Base-by-base conservation (phyloP, 2,888 invertebrate genomes). In the Amorpha juglandis region DNA sequence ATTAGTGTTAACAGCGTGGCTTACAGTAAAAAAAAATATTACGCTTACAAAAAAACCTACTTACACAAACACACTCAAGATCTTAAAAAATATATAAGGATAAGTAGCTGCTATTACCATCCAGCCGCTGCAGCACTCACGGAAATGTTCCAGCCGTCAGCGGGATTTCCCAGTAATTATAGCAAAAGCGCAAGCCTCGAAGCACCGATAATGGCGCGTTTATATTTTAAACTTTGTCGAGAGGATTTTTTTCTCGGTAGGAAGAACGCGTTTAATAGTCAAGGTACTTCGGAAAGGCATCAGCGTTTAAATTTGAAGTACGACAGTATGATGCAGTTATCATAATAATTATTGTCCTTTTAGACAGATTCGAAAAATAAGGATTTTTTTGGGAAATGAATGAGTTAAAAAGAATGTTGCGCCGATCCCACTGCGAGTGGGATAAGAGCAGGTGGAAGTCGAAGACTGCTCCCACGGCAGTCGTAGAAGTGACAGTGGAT, bases 71-170 rank as follows among this genome's bases (percentile, higher is more conserved):
- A n/a, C n/a, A 58, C 58, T 42, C 19, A 58, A 58, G 38, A 58
- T 38, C 19, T 58, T 38, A 58, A 42, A 42, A 12, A n/a, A n/a
- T n/a, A 16, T 58, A 33, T 64, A 33, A n/a, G 14, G 27, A 11
- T 21, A 62, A 66, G 62, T 62, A 45, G 62, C 21, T 19, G 42
- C 33, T 33, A 52, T 66, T 66, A 66, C 58, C 38, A 50, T 50
- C 21, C 65, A 66, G 45, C 65, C 65, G 65, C 52, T 66, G 52
- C 65, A 66, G 65, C 62, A 52, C 52, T 66, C 42, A 19, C 53
- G 64, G 16, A 53, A 64, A 48, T 63, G 63, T 53, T 47, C 33
- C 42, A n/a, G 21, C 45, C 45, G 45, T 64, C 47, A 33, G 52
- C 45, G 42, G 19, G 58, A 12, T 12, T 58, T 38, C 19, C 1